These are phyloP conservation scores for Craseonycteris thonglongyai DNA, from an alignment of 2,113 vertebrate genomes.

Conservation along the genomic window DNA sequence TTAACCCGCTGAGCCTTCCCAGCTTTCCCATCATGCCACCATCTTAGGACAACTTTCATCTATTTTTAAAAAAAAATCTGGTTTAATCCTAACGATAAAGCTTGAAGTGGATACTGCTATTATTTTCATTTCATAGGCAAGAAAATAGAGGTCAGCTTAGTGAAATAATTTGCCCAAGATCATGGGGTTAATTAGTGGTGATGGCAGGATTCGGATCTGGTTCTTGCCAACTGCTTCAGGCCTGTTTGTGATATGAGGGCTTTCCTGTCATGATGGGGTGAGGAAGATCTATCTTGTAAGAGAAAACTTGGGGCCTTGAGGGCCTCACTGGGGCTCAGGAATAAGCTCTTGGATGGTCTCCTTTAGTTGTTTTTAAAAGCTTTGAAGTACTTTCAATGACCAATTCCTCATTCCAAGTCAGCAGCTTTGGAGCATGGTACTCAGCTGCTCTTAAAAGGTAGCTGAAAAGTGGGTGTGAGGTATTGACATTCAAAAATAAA, in stretches of 20 bases:
- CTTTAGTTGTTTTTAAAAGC: neutral
- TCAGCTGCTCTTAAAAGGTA: conserved; percentile 19
- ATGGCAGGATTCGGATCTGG: neutral
- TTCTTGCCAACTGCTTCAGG: neutral
- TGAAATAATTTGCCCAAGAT: neutral
- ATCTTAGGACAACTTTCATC: too few relatives aligned
- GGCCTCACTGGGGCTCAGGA: neutral
- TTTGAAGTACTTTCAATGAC: neutral
- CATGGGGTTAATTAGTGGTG: neutral
- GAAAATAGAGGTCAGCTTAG: neutral
- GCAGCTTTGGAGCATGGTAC: neutral
- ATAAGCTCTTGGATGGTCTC: neutral
- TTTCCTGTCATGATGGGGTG: too few relatives aligned
- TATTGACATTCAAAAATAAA: neutral
- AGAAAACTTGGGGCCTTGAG: neutral
- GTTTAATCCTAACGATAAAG: neutral
- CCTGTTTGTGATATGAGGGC: neutral
- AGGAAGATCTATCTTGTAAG: neutral
- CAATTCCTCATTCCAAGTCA: neutral
- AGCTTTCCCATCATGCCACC: too few relatives aligned
- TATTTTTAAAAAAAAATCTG: too few relatives aligned
- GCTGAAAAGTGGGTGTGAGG: conserved; percentile 13
- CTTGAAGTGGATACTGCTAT: neutral
- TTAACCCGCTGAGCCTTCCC: too few relatives aligned
- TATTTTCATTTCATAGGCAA: neutral